phyloP scores from a whole-genome alignment of 2,113 vertebrate genomes.

The Sinosuthora webbiana region DNA sequence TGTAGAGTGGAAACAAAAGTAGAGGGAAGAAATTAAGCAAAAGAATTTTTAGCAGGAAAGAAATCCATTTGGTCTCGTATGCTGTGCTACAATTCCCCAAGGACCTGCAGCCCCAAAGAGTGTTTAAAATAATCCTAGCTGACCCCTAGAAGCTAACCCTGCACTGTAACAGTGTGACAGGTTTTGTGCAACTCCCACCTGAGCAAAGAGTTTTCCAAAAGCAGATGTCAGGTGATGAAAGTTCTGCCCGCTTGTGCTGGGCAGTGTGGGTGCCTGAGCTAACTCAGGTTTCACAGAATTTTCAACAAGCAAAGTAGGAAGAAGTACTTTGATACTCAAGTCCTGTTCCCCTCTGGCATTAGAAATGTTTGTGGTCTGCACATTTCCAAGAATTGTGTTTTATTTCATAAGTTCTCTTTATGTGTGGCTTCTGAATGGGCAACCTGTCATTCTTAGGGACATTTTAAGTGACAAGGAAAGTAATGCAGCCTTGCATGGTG shows the following conservation, averaged over 20 bases:
- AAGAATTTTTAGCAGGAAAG: constrained; percentile 12
- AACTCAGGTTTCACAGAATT: neutral
- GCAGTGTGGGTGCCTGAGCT: neutral
- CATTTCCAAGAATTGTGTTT: neutral
- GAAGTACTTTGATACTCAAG: neutral
- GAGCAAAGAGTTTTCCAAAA: neutral
- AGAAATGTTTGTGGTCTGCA: neutral
- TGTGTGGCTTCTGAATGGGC: neutral
- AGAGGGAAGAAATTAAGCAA: neutral
- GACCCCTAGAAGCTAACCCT: neutral
- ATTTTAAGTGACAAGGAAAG: neutral
- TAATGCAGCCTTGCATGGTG: neutral
- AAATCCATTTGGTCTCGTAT: neutral
- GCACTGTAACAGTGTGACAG: neutral
- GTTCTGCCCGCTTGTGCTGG: neutral
- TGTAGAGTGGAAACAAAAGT: neutral
- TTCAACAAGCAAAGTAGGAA: neutral
- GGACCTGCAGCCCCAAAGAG: neutral
- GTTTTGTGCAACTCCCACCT: neutral
- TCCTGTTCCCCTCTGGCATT: neutral
- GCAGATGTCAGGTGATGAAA: neutral
- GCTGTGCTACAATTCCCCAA: neutral
- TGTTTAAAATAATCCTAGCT: neutral
- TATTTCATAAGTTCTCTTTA: neutral
- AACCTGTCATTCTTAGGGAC: neutral